phyloP scores from a whole-genome alignment of 35 echinoderm and acorn worm species.

The Nesometra sesokonis region DNA sequence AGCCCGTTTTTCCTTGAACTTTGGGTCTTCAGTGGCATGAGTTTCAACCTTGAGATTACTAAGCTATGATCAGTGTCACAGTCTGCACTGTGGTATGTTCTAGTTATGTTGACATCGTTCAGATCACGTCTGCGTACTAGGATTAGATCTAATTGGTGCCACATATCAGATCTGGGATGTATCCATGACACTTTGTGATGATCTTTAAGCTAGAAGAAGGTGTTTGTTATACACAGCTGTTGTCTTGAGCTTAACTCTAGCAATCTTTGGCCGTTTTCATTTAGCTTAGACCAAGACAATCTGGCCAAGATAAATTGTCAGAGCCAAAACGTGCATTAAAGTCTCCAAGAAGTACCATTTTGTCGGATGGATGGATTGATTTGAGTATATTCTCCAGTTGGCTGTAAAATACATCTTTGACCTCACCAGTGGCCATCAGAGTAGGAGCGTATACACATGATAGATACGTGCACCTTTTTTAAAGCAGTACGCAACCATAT shows the following conservation, averaged over 20 bases:
- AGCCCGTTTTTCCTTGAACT: no score
- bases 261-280: background rate
- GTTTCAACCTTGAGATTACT: slow-evolving; percentile 1
- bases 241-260: background rate
- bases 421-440: background rate
- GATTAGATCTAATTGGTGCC: slow-evolving; percentile 18
- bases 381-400: no score
- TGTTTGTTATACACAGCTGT: background rate
- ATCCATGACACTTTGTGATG: slow-evolving; percentile 14
- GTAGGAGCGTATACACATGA: background rate
- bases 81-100: slow-evolving; percentile 25
- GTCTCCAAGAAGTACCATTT: no score
- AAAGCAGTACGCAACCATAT: background rate
- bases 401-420: no score
- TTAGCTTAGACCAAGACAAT: background rate
- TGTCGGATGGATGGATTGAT: no score
- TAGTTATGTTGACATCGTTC: background rate
- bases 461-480: background rate
- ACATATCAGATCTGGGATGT: slow-evolving; percentile 16
- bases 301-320: background rate
- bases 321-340: no score
- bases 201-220: background rate
- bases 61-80: slow-evolving; percentile 40
- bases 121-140: background rate
- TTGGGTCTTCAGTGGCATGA: background rate